Conservation (phyloP, 92 coral and sea anemone species). For the Pocillopora grandis region DNA sequence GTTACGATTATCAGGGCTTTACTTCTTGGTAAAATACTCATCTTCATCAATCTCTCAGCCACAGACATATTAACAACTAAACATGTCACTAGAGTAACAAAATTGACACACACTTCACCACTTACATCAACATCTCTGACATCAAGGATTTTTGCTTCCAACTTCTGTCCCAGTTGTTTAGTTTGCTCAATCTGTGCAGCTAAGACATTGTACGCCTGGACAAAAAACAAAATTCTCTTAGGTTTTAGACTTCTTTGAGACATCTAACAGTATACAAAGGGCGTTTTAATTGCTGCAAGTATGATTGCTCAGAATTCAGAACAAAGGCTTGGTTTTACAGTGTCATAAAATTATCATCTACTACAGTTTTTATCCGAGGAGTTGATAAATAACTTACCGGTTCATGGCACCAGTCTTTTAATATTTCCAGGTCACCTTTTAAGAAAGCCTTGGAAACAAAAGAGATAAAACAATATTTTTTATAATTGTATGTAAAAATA, state of each 20-base stretch:
- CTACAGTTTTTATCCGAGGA: too few relatives aligned
- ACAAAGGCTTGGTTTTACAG: too few relatives aligned
- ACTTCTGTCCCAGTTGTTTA: constrained; percentile 85
- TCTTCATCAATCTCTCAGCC: too few relatives aligned
- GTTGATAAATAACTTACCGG: constrained; percentile 65
- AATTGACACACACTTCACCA: neutral
- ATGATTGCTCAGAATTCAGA: too few relatives aligned
- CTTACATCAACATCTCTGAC: constrained; percentile 98
- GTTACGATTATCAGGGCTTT: neutral
- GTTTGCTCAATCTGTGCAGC: constrained; percentile 98
- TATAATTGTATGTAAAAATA: neutral
- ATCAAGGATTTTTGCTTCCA: constrained; percentile 88
- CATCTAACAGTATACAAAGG: too few relatives aligned
- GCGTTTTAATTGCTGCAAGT: too few relatives aligned
- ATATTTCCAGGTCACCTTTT: constrained; percentile 84
- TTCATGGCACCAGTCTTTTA: constrained; percentile 99
- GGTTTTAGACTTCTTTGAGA: too few relatives aligned
- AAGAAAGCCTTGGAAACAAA: constrained; percentile 73
- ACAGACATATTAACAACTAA: too few relatives aligned
- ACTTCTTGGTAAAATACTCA: too few relatives aligned
- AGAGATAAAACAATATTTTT: neutral
- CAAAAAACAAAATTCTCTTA: neutral
- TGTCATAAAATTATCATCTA: too few relatives aligned
- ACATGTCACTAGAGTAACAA: neutral
- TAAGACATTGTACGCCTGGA: constrained; percentile 90